These are phyloP conservation scores for Todiramphus chloris DNA, from an alignment of 2,113 vertebrate species.

Conservation along the genomic window DNA sequence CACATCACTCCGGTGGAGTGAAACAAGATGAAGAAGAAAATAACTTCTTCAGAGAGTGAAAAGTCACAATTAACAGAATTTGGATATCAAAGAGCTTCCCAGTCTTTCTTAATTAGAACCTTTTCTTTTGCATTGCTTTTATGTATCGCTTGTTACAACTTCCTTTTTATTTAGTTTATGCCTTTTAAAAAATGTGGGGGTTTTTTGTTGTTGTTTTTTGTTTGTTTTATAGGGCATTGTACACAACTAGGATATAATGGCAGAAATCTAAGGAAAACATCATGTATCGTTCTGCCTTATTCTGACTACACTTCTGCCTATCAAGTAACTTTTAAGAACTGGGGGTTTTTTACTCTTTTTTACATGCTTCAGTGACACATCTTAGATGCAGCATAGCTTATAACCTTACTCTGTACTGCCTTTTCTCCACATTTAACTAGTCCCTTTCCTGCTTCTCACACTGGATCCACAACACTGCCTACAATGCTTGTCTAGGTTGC, in stretches of 20 bases:
- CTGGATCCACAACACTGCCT: neutral
- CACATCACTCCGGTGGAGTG: neutral
- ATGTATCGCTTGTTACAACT: neutral
- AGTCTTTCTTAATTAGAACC: neutral
- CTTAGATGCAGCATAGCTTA: neutral
- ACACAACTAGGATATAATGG: neutral
- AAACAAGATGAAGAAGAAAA: neutral
- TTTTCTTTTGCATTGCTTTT: neutral
- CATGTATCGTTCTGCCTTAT: neutral
- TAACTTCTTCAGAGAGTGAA: neutral
- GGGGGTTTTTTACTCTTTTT: neutral
- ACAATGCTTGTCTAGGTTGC: neutral
- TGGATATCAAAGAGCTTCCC: neutral
- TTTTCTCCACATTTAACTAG: neutral
- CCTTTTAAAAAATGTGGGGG: fast-evolving
- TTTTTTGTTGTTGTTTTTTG: neutral
- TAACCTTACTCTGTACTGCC: neutral
- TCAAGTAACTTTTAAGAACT: neutral
- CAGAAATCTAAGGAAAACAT: neutral
- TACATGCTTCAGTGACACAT: neutral
- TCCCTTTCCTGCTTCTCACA: neutral
- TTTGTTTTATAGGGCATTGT: neutral
- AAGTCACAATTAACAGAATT: neutral
- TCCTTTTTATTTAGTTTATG: neutral
- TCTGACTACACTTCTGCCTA: neutral